Evolutionary conservation across 2,888 invertebrate genomes (phyloP).

Genomic region (Erebia palarica): DNA sequence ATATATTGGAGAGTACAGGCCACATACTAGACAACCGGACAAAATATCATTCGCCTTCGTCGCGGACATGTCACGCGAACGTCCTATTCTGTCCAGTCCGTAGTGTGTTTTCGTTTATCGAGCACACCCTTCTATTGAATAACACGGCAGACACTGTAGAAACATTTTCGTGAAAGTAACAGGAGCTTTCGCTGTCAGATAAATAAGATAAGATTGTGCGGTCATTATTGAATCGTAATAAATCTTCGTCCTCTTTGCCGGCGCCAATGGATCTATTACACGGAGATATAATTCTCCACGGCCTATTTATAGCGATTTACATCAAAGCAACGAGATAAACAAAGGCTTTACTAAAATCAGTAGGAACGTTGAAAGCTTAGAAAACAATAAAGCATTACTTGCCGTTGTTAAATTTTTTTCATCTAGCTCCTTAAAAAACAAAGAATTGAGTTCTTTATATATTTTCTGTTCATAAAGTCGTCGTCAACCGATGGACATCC

Average conservation of each 20-base stretch:
- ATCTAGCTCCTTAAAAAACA: not conserved
- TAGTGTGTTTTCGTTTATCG: too few relatives aligned
- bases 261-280: slow-evolving; percentile 59
- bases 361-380: slow-evolving; percentile 12
- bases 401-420: not conserved
- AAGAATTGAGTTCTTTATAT: not conserved
- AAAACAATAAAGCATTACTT: slow-evolving; percentile 12
- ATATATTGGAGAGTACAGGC: too few relatives aligned
- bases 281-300: slow-evolving; percentile 26
- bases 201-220: slow-evolving; percentile 33
- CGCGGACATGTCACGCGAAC: too few relatives aligned
- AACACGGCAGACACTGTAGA: not conserved
- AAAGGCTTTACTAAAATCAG: slow-evolving; percentile 17
- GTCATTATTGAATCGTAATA: slow-evolving; percentile 60
- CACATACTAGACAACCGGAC: too few relatives aligned
- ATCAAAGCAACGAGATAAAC: slow-evolving; percentile 21
- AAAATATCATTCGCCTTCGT: too few relatives aligned
- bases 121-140: not conserved
- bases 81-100: too few relatives aligned
- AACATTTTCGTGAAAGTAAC: slow-evolving; percentile 7
- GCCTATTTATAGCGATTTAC: slow-evolving; percentile 24
- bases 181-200: slow-evolving; percentile 10
- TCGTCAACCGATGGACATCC: too few relatives aligned
- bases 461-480: not conserved
- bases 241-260: slow-evolving; percentile 70